phyloP scores from a whole-genome alignment of 1,140 invertebrate species.

The Ctenoplectra terminalis region DNA sequence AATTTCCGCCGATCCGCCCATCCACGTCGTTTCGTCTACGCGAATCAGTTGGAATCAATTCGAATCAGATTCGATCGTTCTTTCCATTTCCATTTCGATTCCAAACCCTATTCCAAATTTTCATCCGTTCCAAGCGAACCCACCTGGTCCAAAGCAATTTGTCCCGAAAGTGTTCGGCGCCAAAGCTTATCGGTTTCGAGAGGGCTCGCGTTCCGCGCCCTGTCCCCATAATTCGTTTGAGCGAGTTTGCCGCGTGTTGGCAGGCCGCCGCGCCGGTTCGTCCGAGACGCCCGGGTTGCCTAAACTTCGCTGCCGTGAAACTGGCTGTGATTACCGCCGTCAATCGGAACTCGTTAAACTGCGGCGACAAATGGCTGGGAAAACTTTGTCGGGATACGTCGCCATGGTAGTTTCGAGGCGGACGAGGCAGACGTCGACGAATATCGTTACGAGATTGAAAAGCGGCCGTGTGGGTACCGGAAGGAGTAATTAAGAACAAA shows the following conservation, averaged over 20 bases:
- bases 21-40: background rate
- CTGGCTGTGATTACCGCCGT: conserved; percentile 14
- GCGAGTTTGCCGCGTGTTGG: background rate
- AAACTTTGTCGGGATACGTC: background rate
- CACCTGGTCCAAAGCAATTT: background rate
- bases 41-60: background rate
- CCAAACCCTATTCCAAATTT: background rate
- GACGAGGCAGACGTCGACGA: background rate
- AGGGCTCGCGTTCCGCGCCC: background rate
- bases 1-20: background rate
- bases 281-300: background rate
- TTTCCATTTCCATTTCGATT: too few species aligned
- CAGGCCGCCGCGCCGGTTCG: background rate
- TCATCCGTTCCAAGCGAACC: background rate
- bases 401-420: too few species aligned
- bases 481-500: conserved; percentile 36
- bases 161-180: background rate
- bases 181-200: background rate
- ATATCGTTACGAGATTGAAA: conserved; percentile 7
- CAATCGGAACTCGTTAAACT: conserved; percentile 28
- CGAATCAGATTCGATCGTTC: background rate
- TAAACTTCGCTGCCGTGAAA: background rate
- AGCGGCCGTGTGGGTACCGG: background rate
- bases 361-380: conserved; percentile 23
- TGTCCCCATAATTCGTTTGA: conserved; percentile 26